Percentiles rank a stretch among this genome's conserved stretches.
These are phyloP conservation scores for Dryadula phaetusa DNA, from an alignment of 2,888 invertebrate genomes.

Conservation along the genomic window DNA sequence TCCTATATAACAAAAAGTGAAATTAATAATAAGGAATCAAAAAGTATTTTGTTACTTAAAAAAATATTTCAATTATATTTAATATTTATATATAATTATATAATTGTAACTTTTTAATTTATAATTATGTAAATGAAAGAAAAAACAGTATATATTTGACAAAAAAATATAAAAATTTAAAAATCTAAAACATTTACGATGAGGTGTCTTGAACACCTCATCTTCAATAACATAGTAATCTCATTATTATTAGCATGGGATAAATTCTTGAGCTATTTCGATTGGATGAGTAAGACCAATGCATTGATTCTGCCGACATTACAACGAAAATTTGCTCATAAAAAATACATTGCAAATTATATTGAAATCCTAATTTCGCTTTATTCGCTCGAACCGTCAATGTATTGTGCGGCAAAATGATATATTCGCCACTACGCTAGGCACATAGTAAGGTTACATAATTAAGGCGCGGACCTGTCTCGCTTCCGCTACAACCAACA, in stretches of 20 bases:
- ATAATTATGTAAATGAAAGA: too few relatives aligned
- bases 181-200: not conserved
- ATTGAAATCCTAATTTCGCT: not conserved
- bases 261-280: conserved; percentile 2
- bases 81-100: too few relatives aligned
- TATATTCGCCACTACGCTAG: conserved; percentile 1
- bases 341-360: not conserved
- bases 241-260: conserved; percentile 11
- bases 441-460: conserved; percentile 31
- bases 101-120: too few relatives aligned
- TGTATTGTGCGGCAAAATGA: conserved; percentile 1
- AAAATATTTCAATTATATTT: too few relatives aligned
- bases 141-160: not conserved
- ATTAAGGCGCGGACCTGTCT: conserved; percentile 39
- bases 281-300: not conserved
- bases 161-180: not conserved
- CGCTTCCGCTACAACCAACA: conserved; percentile 41
- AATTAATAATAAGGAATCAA: conserved; percentile 1
- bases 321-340: not conserved
- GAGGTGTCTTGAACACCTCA: too few relatives aligned
- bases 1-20: conserved; percentile 62
- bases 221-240: conserved; percentile 1
- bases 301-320: not conserved
- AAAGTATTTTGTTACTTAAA: not conserved
- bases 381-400: not conserved